Percentiles rank a stretch among this genome's conserved stretches.
Evolutionary conservation across 2,797 vertebrate species (phyloP).

Genomic region (Ptychobarbus kaznakovi): DNA sequence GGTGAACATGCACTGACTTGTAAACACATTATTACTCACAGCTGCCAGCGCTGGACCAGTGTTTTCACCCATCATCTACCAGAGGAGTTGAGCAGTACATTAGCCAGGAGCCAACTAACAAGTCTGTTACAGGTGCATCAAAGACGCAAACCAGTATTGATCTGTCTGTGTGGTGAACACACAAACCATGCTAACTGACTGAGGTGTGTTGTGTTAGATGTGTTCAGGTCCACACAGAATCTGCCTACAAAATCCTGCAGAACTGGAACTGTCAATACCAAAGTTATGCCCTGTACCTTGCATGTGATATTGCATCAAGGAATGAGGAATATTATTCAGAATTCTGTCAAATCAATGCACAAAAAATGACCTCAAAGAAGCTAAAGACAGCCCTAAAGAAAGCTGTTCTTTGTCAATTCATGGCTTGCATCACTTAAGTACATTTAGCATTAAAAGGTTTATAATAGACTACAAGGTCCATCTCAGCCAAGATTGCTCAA

Average conservation of each 20-base stretch:
- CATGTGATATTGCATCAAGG: neutral
- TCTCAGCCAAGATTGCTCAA: conserved; percentile 25
- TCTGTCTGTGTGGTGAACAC: conserved; percentile 12
- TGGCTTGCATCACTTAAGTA: conserved; percentile 22
- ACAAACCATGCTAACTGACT: conserved; percentile 47
- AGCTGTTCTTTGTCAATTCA: conserved; percentile 29
- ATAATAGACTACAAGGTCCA: conserved; percentile 43
- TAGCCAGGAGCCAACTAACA: conserved; percentile 48
- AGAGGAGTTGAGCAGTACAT: conserved; percentile 38
- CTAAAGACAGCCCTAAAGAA: neutral
- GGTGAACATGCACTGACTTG: conserved; percentile 16
- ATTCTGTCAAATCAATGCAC: neutral
- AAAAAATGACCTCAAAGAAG: conserved; percentile 25
- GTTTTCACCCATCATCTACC: conserved; percentile 13
- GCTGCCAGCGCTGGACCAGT: neutral
- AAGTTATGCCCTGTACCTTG: neutral
- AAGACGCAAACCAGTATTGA: conserved; percentile 39
- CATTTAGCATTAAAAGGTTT: conserved; percentile 49
- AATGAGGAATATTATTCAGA: neutral
- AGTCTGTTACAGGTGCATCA: conserved; percentile 50
- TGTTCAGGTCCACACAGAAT: neutral
- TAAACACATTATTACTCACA: conserved; percentile 20
- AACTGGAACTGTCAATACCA: neutral
- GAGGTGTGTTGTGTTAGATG: conserved; percentile 9
- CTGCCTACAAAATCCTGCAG: neutral